Evolutionary conservation across 2,888 invertebrate genomes (phyloP).

Genomic region (Magallana nippona): DNA sequence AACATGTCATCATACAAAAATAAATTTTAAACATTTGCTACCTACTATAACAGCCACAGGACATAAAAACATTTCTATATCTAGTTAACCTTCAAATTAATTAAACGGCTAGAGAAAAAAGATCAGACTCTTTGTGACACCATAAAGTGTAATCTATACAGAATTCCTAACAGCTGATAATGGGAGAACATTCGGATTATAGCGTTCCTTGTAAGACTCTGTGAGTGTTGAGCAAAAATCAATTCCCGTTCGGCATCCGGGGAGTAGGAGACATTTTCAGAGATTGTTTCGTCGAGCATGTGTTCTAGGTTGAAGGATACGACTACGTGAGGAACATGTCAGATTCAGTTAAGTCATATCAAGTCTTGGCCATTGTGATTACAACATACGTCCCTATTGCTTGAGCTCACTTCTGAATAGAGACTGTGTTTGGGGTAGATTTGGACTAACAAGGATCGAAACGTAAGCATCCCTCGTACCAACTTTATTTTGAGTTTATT

Average conservation of each 20-base stretch:
- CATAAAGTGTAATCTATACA: background rate
- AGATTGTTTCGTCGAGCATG: constrained; percentile 20
- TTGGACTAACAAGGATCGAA: no score
- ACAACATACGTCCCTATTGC: no score
- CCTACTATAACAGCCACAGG: no score
- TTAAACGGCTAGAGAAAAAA: background rate
- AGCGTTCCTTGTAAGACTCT: constrained; percentile 12
- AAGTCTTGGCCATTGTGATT: no score
- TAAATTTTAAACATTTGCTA: no score
- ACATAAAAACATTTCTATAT: no score
- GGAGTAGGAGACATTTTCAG: constrained; percentile 16
- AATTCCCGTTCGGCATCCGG: constrained; percentile 10
- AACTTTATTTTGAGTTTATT: no score
- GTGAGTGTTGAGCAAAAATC: constrained; percentile 29
- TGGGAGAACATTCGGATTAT: constrained; percentile 16
- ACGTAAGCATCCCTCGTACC: no score
- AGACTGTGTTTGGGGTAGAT: no score
- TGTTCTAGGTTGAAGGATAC: background rate
- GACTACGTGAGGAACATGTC: background rate
- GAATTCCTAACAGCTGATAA: constrained; percentile 9
- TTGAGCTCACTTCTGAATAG: no score
- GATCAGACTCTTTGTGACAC: background rate
- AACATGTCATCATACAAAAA: no score
- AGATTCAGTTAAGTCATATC: background rate
- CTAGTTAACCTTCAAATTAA: no score